These are phyloP conservation scores for Hipposideros larvatus DNA, from an alignment of 2,797 vertebrate species.

Conservation along the genomic window DNA sequence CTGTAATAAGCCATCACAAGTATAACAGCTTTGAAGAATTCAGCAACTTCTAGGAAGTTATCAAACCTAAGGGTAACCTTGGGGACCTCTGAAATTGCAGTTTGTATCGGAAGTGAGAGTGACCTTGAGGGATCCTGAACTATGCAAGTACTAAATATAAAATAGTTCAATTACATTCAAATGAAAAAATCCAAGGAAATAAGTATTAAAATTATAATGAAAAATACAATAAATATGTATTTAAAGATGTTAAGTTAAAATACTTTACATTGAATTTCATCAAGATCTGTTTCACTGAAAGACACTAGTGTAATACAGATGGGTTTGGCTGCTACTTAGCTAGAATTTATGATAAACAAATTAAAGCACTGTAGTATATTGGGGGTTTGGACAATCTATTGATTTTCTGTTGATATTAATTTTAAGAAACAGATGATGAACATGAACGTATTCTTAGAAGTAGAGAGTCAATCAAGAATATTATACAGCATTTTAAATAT, in stretches of 20 bases:
- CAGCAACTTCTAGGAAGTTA: not conserved
- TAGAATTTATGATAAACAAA: not conserved
- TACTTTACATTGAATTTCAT: not conserved
- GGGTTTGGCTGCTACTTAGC: not conserved
- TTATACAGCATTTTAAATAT: not conserved
- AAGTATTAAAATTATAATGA: not conserved
- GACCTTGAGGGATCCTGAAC: not conserved
- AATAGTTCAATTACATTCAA: not conserved
- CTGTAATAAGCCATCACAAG: not conserved
- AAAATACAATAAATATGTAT: not conserved
- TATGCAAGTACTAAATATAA: not conserved
- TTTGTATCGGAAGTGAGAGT: not conserved
- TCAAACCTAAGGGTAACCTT: not conserved
- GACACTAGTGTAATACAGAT: not conserved
- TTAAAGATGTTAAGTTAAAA: not conserved
- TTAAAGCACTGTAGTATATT: not conserved
- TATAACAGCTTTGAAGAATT: not conserved
- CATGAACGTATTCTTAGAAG: not conserved
- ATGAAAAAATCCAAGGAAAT: not conserved
- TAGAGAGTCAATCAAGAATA: not conserved
- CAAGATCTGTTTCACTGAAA: not conserved
- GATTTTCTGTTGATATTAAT: not conserved
- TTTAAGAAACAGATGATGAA: not conserved
- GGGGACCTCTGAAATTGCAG: not conserved
- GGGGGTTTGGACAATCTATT: not conserved